phyloP scores from a whole-genome alignment of 2,888 invertebrate species.

The Hecatera dysodea region DNA sequence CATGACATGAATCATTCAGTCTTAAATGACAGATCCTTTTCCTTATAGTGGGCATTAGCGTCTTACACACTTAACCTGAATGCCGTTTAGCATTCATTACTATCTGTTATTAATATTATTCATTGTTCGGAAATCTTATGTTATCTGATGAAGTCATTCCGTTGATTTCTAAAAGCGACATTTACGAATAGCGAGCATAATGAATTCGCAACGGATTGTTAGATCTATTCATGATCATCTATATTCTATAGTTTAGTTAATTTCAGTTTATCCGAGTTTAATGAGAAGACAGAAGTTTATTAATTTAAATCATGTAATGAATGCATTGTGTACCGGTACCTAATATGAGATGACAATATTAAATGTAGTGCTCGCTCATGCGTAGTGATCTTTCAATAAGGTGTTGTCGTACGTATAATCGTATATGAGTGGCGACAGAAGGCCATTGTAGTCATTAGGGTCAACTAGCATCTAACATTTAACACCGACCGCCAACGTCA shows the following conservation, averaged over 20 bases:
- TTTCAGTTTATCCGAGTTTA: slow-evolving; percentile 37
- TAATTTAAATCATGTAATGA: slow-evolving; percentile 48
- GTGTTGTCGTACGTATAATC: slow-evolving; percentile 51
- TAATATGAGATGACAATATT: slow-evolving; percentile 45
- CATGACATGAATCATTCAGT: slow-evolving; percentile 26
- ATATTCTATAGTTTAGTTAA: slow-evolving; percentile 36
- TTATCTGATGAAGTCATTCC: slow-evolving; percentile 46
- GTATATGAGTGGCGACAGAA: slow-evolving; percentile 67
- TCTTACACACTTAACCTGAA: slow-evolving; percentile 19
- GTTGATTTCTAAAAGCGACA: slow-evolving; percentile 36
- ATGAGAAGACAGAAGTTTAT: slow-evolving; percentile 48
- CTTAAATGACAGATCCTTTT: slow-evolving; percentile 21
- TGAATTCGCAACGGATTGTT: slow-evolving; percentile 39
- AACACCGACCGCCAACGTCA: slow-evolving; percentile 65
- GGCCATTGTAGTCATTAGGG: slow-evolving; percentile 85
- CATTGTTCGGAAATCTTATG: slow-evolving; percentile 48
- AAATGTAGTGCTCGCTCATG: slow-evolving; percentile 50
- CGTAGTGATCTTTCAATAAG: slow-evolving; percentile 55
- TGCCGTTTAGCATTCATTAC: slow-evolving; percentile 32
- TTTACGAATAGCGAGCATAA: slow-evolving; percentile 39
- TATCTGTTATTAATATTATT: slow-evolving; percentile 37
- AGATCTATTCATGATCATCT: slow-evolving; percentile 21
- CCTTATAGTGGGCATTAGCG: slow-evolving; percentile 32
- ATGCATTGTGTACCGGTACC: slow-evolving; percentile 32
- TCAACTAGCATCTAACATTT: slow-evolving; percentile 79